A percentile compares a stretch with the other conserved stretches of the same genome.
Evolutionary conservation across 2,113 vertebrate genomes (phyloP).

Genomic region (Lepus timidus): DNA sequence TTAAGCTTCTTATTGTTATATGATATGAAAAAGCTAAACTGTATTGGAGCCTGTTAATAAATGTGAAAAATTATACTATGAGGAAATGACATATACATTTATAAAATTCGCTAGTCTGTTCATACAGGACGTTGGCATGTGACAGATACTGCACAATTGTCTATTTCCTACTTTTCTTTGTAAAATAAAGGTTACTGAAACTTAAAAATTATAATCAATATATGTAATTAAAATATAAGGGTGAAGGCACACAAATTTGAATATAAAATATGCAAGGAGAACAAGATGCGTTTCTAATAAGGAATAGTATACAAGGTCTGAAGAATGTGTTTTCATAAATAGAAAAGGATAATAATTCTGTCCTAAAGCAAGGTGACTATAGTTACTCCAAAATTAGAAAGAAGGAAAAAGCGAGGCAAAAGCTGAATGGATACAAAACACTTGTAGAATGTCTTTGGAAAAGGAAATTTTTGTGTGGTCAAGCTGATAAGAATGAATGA

Average conservation of each 20-base stretch:
- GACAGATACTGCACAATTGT: not conserved
- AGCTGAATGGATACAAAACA: not conserved
- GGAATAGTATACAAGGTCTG: not conserved
- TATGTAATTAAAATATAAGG: slow-evolving; percentile 54
- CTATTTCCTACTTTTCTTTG: not conserved
- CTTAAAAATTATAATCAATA: slow-evolving; percentile 18
- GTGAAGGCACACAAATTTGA: not conserved
- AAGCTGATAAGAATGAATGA: not conserved
- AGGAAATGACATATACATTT: not conserved
- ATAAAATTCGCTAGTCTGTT: not conserved
- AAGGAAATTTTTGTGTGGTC: not conserved
- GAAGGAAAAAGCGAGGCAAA: not conserved
- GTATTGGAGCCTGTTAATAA: not conserved
- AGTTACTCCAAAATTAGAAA: slow-evolving; percentile 15
- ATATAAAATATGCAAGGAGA: slow-evolving; percentile 16
- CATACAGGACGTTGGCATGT: not conserved
- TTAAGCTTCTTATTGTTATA: not conserved
- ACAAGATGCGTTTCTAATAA: slow-evolving; percentile 51
- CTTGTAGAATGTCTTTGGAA: not conserved
- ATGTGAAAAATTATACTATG: not conserved
- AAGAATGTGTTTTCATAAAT: slow-evolving; percentile 56
- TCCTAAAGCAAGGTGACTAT: not conserved
- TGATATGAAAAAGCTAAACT: not conserved
- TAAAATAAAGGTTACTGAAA: slow-evolving; percentile 1
- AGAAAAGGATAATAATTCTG: not conserved